phyloP scores from a whole-genome alignment of 2,797 vertebrate species.

The Sebastes elongatus region DNA sequence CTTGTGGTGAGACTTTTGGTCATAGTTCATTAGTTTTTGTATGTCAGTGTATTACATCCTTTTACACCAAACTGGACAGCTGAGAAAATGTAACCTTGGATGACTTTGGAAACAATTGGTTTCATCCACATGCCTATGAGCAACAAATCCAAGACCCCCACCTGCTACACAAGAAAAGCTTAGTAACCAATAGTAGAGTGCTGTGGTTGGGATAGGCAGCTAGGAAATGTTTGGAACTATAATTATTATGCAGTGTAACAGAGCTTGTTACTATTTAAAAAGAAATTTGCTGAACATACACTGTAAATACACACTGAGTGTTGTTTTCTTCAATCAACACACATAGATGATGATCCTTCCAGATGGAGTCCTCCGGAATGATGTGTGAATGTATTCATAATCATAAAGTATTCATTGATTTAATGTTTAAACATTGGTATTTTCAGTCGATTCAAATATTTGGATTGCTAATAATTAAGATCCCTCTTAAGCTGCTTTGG shows the following conservation, averaged over 20 bases:
- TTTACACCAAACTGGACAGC: too few species aligned
- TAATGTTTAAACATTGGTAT: slow-evolving; percentile 5
- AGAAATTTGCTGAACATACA: background rate
- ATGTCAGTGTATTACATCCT: background rate
- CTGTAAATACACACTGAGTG: background rate
- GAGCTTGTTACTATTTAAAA: background rate
- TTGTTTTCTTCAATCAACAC: background rate
- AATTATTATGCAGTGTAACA: slow-evolving; percentile 3
- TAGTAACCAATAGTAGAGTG: background rate
- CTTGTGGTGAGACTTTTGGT: background rate
- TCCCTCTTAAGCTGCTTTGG: background rate
- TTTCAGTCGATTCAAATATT: background rate
- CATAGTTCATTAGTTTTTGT: background rate
- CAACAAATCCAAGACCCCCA: background rate
- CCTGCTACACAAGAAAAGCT: background rate
- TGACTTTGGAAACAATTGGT: background rate
- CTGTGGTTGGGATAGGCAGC: background rate
- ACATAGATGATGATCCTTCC: background rate
- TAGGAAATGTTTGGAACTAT: background rate
- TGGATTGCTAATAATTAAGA: background rate
- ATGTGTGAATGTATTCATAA: slow-evolving; percentile 15
- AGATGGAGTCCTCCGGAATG: background rate
- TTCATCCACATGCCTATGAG: background rate
- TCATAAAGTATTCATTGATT: slow-evolving; percentile 9
- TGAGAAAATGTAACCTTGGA: background rate